Evolutionary conservation across 2,113 vertebrate species (phyloP).

Genomic region (Rhynchopsitta pachyrhyncha): DNA sequence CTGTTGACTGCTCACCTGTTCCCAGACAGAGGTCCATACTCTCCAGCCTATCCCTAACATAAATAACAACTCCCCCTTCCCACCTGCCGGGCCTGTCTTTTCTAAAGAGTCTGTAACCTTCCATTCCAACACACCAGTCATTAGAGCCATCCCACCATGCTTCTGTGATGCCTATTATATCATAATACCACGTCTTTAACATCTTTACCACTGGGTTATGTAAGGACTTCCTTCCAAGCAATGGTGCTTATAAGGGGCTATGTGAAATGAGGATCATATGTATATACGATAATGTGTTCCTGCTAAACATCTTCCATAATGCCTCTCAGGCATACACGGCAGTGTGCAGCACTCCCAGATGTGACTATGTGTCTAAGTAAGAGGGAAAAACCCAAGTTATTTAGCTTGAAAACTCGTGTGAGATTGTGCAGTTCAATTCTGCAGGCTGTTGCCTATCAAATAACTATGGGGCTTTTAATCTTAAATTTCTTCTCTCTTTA

Average conservation of each 20-base stretch:
- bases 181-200: too few relatives aligned
- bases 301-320: not conserved
- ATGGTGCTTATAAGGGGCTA: not conserved
- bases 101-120: too few relatives aligned
- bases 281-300: not conserved
- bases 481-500: not conserved
- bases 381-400: not conserved
- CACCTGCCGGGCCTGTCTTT: fast-evolving
- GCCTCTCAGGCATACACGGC: not conserved
- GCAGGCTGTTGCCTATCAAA: not conserved
- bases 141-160: too few relatives aligned
- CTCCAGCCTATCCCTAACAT: too few relatives aligned
- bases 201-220: not conserved
- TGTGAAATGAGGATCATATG: not conserved
- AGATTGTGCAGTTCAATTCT: not conserved
- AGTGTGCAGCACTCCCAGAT: not conserved
- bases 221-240: not conserved
- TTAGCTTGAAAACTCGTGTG: not conserved
- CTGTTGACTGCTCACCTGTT: too few relatives aligned
- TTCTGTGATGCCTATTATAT: too few relatives aligned
- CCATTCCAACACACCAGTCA: too few relatives aligned
- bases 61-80: too few relatives aligned
- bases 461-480: fast-evolving
- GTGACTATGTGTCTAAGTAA: not conserved
- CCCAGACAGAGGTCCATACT: too few relatives aligned